phyloP scores from a whole-genome alignment of 2,888 invertebrate species.

The Andrena minutula region DNA sequence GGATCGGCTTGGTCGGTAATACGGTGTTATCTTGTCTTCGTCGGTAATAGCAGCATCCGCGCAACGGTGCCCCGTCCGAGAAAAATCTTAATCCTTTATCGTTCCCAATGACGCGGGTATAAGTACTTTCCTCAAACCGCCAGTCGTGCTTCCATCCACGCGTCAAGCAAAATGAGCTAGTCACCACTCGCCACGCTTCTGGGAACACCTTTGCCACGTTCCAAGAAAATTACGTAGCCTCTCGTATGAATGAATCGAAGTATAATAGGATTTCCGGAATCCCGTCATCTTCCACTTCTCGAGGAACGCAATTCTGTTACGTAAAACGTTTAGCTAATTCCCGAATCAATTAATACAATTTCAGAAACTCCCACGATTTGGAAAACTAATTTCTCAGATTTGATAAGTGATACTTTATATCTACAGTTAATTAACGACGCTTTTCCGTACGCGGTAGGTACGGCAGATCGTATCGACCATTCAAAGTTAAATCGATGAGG shows the following conservation, averaged over 20 bases:
- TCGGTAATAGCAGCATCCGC: not conserved
- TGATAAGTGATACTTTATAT: not conserved
- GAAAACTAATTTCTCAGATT: not conserved
- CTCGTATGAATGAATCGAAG: constrained; percentile 4
- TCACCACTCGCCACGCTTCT: constrained; percentile 30
- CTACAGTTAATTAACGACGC: not conserved
- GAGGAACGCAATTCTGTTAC: not conserved
- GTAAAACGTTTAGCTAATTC: not conserved
- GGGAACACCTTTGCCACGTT: constrained; percentile 36
- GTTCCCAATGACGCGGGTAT: constrained; percentile 37
- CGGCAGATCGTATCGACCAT: too few relatives aligned
- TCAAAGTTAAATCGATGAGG: too few relatives aligned
- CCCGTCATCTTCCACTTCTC: not conserved
- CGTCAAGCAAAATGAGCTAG: not conserved
- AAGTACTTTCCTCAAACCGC: constrained; percentile 13
- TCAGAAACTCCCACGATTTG: not conserved
- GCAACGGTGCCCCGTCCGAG: not conserved
- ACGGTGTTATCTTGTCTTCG: not conserved
- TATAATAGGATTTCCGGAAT: constrained; percentile 30
- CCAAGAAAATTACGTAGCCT: constrained; percentile 36
- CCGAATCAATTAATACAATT: too few relatives aligned
- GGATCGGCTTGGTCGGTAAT: not conserved
- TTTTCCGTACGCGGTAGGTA: too few relatives aligned
- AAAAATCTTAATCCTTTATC: constrained; percentile 46
- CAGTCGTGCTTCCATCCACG: not conserved